These are phyloP conservation scores for Sturnira hondurensis DNA, from an alignment of 2,113 vertebrate genomes.

Conservation along the genomic window DNA sequence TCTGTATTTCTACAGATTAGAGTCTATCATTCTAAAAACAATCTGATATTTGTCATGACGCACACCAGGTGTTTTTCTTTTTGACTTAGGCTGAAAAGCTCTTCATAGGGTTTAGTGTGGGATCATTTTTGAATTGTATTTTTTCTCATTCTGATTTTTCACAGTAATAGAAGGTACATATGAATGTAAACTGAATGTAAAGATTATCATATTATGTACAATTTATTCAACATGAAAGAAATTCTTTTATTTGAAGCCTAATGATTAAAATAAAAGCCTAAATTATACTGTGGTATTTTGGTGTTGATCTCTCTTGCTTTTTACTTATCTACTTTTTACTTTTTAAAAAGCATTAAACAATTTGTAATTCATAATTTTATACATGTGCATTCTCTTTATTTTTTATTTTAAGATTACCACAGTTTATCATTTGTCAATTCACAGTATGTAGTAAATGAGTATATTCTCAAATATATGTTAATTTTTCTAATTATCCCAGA, in stretches of 20 bases:
- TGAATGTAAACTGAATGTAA: neutral
- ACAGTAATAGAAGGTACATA: neutral
- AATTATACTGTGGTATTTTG: neutral
- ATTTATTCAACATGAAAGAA: neutral
- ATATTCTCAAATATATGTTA: neutral
- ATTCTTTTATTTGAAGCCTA: neutral
- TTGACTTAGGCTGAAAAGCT: neutral
- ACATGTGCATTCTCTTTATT: neutral
- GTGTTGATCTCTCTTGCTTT: neutral
- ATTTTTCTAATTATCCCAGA: neutral
- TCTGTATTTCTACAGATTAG: too few species aligned
- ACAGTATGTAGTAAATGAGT: neutral
- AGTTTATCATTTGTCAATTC: neutral
- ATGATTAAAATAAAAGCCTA: neutral
- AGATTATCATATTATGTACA: neutral
- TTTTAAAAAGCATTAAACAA: neutral
- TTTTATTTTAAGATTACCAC: neutral
- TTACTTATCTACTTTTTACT: neutral
- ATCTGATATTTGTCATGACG: neutral
- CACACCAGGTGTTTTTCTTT: neutral
- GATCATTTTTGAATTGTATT: neutral
- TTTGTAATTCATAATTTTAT: neutral
- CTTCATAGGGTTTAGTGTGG: neutral
- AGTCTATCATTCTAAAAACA: neutral
- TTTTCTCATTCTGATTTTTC: neutral